Conservation (phyloP, 2,797 vertebrate species). For the Enteromius radiatus region DNA sequence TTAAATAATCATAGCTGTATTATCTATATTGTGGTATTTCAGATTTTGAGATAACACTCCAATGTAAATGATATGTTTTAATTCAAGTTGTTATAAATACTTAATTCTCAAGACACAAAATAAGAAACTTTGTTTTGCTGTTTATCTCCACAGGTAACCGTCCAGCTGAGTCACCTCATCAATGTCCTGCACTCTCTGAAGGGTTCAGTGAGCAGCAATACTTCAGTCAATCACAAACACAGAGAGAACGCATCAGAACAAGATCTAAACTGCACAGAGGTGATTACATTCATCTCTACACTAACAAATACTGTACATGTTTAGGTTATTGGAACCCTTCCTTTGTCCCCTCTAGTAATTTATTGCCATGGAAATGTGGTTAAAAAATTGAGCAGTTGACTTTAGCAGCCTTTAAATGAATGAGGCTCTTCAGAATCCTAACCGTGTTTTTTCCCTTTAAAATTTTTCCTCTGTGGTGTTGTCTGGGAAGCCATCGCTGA, state of each 20-base stretch:
- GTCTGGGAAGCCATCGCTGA: slow-evolving; percentile 79
- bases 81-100: background rate
- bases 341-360: background rate
- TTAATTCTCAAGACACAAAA: background rate
- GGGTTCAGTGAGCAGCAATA: slow-evolving; percentile 76
- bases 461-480: slow-evolving; percentile 10
- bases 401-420: slow-evolving; percentile 14
- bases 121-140: background rate
- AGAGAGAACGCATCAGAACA: slow-evolving; percentile 77
- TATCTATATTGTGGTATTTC: background rate
- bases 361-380: background rate
- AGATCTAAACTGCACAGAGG: slow-evolving; percentile 83
- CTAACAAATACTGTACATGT: background rate
- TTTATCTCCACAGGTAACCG: slow-evolving; percentile 84
- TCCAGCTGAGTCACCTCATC: slow-evolving; percentile 95
- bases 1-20: background rate
- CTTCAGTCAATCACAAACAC: slow-evolving; percentile 73
- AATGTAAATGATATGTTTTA: background rate
- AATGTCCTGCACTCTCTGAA: slow-evolving; percentile 92
- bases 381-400: no score
- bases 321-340: background rate
- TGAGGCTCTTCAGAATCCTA: background rate
- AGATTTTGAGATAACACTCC: background rate
- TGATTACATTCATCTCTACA: slow-evolving; percentile 62
- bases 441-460: background rate